phyloP scores from a whole-genome alignment of 2,888 invertebrate species.

The Xanthia icteritia region DNA sequence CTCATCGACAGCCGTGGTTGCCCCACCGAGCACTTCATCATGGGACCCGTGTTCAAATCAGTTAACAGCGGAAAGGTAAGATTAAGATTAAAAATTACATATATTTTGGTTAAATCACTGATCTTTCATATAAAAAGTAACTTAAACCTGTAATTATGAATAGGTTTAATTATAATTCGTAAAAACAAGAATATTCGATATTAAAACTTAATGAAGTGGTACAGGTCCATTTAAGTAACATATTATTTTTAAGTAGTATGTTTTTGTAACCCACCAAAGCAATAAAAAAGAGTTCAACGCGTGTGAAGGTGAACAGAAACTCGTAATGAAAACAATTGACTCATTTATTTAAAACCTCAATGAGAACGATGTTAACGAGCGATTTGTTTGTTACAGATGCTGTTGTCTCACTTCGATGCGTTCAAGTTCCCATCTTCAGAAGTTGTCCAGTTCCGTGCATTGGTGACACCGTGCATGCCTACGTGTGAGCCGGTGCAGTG shows the following conservation, averaged over 20 bases:
- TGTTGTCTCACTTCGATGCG: conserved; percentile 97
- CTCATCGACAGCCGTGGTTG: conserved; percentile 97
- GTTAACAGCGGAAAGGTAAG: conserved; percentile 94
- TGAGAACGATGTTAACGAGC: conserved; percentile 47
- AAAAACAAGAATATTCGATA: conserved; percentile 28
- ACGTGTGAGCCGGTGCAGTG: conserved; percentile 98
- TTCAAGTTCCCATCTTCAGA: conserved; percentile 99
- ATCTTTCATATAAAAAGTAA: background rate
- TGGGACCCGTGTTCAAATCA: conserved; percentile 97
- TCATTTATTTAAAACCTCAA: conserved; percentile 38
- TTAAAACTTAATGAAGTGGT: conserved; percentile 44
- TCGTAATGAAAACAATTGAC: conserved; percentile 52
- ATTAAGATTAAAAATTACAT: background rate
- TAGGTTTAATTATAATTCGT: conserved; percentile 15
- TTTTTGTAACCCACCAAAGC: conserved; percentile 34
- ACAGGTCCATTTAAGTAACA: conserved; percentile 28
- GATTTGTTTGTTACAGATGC: conserved; percentile 90
- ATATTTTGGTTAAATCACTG: background rate
- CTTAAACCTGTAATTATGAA: conserved; percentile 13
- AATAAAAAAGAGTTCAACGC: conserved; percentile 50
- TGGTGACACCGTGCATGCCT: conserved; percentile 98
- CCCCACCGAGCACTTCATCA: conserved; percentile 98
- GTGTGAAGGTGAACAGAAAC: conserved; percentile 39
- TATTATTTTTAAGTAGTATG: conserved; percentile 40
- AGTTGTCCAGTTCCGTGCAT: conserved; percentile 98